These are phyloP conservation scores for Schizopygopsis pylzovi DNA, from an alignment of 2,797 vertebrate species.

Conservation along the genomic window DNA sequence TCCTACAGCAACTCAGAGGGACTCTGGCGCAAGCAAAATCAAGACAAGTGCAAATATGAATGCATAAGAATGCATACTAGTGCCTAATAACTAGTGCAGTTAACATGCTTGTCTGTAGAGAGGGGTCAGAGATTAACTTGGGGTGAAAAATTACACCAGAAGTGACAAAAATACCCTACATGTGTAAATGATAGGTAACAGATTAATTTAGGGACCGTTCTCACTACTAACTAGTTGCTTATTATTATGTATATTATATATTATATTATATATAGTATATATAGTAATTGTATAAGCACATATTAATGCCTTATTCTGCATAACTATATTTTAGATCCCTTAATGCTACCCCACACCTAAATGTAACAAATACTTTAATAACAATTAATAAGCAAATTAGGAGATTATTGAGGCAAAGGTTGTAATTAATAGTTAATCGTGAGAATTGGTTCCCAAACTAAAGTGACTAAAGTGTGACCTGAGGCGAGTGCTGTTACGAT, in stretches of 20 bases:
- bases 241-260: neutral
- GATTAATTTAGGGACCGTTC: neutral
- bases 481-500: neutral
- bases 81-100: conserved; percentile 14
- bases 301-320: neutral
- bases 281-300: neutral
- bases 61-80: conserved; percentile 12
- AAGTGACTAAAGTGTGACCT: neutral
- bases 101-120: conserved; percentile 6
- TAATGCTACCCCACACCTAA: neutral
- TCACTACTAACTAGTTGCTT: neutral
- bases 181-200: neutral
- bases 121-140: conserved; percentile 27
- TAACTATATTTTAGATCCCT: neutral
- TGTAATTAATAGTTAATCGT: neutral
- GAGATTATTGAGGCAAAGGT: neutral
- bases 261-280: too few species aligned
- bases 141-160: neutral
- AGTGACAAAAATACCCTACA: neutral
- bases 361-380: neutral
- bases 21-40: neutral
- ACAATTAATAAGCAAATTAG: neutral
- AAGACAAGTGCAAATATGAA: conserved; percentile 19
- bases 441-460: neutral
- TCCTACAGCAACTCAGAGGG: conserved; percentile 2